Conservation (phyloP, 2,113 vertebrate species). For the Tupaia tana region DNA sequence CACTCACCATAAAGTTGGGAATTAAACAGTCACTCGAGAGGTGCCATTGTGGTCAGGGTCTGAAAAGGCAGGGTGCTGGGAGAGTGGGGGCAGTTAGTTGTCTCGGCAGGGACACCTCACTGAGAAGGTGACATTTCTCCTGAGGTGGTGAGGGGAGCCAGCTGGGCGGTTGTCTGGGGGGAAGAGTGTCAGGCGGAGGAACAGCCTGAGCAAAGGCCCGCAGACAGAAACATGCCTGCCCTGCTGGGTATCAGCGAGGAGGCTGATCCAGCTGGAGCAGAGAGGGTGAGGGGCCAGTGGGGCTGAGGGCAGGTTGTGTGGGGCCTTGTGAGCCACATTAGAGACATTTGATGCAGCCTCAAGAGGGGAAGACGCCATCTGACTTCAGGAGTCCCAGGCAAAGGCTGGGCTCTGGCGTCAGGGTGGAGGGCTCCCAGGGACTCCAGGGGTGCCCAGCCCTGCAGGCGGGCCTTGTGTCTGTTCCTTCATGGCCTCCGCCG, state of each 20-base stretch:
- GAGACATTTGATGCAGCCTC: neutral
- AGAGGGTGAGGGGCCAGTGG: neutral
- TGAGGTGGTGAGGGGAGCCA: neutral
- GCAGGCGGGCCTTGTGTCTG: accelerated
- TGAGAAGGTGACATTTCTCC: neutral
- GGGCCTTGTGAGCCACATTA: neutral
- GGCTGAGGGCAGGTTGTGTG: accelerated
- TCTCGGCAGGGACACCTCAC: neutral
- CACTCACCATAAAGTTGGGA: neutral
- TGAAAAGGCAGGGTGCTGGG: neutral
- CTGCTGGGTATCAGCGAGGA: neutral
- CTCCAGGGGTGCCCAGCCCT: neutral
- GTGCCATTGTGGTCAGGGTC: neutral
- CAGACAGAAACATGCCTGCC: neutral
- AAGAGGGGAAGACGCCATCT: too few species aligned
- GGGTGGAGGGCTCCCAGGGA: neutral
- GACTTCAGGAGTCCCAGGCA: neutral
- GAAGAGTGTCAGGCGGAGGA: neutral
- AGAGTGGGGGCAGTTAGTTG: accelerated
- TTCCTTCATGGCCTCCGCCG: accelerated
- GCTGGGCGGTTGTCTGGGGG: neutral
- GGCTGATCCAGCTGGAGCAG: neutral
- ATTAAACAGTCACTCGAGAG: neutral
- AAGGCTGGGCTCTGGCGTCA: neutral
- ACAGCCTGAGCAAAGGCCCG: neutral